Base-by-base conservation (phyloP, 2,113 vertebrate species). In the Hemiscyllium ocellatum region DNA sequence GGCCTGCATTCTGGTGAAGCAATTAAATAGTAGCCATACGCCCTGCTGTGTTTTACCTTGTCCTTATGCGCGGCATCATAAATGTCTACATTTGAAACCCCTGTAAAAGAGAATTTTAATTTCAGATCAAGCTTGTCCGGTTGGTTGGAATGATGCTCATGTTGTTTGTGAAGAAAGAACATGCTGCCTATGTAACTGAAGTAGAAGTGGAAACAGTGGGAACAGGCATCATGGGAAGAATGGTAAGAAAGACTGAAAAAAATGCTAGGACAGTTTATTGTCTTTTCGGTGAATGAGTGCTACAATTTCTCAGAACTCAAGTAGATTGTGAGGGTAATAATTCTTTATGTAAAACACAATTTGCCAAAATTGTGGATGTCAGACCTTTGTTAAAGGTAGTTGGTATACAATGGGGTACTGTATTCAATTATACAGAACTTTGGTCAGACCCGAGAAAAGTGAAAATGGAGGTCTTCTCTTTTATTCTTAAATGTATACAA, bases 161-260 rank as follows among this genome's bases (percentile, higher is more conserved):
- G 85, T 96, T 99, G 50, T 99, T 98, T 0, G 98, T 99, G 96
- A 99, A 97, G 97, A 97, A 97, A 95, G 98, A 99, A 56, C 98
- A 98, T 1, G 99, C 98, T 4, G 95, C 97, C 20, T 97, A 98
- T 96, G 96, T 99, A 96, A 98, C 98, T 0, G 98, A 99, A 52
- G 97, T 99, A 97, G 98, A 99, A 97, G 97, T 97, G 0, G 99
- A 99, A 97, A 98, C 97, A 0, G 99, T 99, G 96, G 99, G 99
- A 95, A 99, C 99, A n/a, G 99, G 99, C 96, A 98, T 99, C 97
- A 99, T 99, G 99, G 99, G 99, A 70, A 98, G 98, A 96, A 99
- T 99, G 99, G 99, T 99, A 97, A 98, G 98, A 15, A 29, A 50
- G 69, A 76, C 33, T 72, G n/a, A 26, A 47, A 50, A 50, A 50